These are phyloP conservation scores for Yoshiicerus persimilis DNA, from an alignment of 1,140 invertebrate species.

Conservation along the genomic window DNA sequence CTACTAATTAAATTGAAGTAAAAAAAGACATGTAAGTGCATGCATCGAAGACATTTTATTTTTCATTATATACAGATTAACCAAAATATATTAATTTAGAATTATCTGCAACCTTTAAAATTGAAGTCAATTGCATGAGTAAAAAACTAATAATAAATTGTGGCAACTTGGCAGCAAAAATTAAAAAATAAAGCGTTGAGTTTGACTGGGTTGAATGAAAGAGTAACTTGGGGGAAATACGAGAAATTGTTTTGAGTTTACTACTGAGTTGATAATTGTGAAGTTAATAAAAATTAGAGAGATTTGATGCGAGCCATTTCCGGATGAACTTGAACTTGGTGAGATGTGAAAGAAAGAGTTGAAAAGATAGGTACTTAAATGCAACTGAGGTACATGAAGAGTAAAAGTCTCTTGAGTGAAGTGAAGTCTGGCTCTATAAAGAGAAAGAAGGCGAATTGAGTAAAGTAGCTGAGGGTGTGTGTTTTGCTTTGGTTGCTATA, in stretches of 20 bases:
- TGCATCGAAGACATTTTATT: too few relatives aligned
- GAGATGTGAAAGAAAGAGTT: neutral
- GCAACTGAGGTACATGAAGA: neutral
- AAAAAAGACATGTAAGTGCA: too few relatives aligned
- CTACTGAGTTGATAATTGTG: neutral
- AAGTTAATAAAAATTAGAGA: neutral
- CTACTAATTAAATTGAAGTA: too few relatives aligned
- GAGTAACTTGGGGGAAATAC: neutral
- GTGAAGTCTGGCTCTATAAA: neutral
- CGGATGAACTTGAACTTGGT: neutral
- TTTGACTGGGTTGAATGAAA: too few relatives aligned
- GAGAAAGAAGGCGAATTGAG: constrained; percentile 11
- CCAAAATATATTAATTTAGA: too few relatives aligned
- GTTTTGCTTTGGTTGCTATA: neutral
- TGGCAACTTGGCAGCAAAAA: too few relatives aligned
- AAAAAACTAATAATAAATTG: too few relatives aligned
- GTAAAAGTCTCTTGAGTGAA: neutral
- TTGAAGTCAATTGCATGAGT: too few relatives aligned
- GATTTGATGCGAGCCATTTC: neutral
- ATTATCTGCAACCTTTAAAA: too few relatives aligned
- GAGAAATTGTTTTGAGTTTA: neutral
- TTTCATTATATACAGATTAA: too few relatives aligned
- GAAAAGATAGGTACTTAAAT: neutral
- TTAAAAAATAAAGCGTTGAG: too few relatives aligned
- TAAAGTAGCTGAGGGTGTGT: neutral